These are phyloP conservation scores for Paelopatides confundens DNA, from an alignment of 53 echinoderm and acorn worm genomes.

Conservation along the genomic window DNA sequence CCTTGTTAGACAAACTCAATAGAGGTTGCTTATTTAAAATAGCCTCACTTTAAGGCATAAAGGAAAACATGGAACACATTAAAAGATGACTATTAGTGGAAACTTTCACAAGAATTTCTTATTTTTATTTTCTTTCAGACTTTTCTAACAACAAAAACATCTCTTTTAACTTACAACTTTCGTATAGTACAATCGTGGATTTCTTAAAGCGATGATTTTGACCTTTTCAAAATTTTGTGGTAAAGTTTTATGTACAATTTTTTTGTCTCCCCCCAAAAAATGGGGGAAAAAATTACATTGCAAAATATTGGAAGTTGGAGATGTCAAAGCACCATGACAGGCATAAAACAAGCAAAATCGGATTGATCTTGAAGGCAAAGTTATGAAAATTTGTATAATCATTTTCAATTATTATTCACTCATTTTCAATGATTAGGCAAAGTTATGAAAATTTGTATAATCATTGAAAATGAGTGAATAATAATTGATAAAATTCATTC, in stretches of 20 bases:
- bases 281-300: conserved; percentile 29
- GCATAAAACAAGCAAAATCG: conserved; percentile 28
- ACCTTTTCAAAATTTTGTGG: neutral
- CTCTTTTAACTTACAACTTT: conserved; percentile 33
- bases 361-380: conserved; percentile 38
- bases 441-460: conserved; percentile 1
- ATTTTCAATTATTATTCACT: conserved; percentile 1
- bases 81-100: neutral
- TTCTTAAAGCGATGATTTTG: conserved; percentile 37
- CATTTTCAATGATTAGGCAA: neutral
- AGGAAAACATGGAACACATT: too few species aligned
- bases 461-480: neutral
- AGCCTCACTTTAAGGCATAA: too few species aligned
- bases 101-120: conserved; percentile 25
- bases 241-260: conserved; percentile 39
- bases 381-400: neutral
- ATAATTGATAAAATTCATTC: conserved; percentile 8
- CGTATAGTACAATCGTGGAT: conserved; percentile 36
- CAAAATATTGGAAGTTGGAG: neutral
- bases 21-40: too few species aligned
- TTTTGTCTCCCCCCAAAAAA: neutral
- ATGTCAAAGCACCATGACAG: conserved; percentile 46
- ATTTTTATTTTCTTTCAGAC: conserved; percentile 29
- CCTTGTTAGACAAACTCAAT: too few species aligned
- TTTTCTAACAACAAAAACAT: conserved; percentile 25